These are phyloP conservation scores for Thera obeliscata DNA, from an alignment of 2,888 invertebrate genomes.

Conservation along the genomic window DNA sequence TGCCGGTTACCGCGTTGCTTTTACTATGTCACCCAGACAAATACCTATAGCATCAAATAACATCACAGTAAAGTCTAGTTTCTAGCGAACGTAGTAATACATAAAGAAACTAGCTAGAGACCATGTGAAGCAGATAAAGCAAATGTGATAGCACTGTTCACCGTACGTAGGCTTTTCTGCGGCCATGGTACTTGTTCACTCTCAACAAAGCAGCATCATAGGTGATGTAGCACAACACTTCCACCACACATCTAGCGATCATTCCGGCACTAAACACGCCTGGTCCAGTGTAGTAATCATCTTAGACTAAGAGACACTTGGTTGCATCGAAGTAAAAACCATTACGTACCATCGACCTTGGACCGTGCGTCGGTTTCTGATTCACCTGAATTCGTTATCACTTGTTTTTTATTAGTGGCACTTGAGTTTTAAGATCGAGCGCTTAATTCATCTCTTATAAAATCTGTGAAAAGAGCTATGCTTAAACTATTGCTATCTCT, in stretches of 20 bases:
- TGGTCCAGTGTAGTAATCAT: slow-evolving; percentile 4
- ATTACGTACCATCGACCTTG: slow-evolving; percentile 60
- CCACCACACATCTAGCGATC: slow-evolving; percentile 60
- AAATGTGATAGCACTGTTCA: slow-evolving; percentile 36
- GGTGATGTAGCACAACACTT: slow-evolving; percentile 59
- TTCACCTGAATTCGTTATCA: slow-evolving; percentile 62
- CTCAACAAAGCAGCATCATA: slow-evolving; percentile 55
- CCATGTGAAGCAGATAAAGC: slow-evolving; percentile 24
- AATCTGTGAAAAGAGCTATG: no score
- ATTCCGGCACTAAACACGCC: slow-evolving; percentile 42
- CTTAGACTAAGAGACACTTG: slow-evolving; percentile 28
- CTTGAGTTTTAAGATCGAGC: slow-evolving; percentile 39
- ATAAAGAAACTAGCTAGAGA: slow-evolving; percentile 18
- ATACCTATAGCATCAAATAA: slow-evolving; percentile 1
- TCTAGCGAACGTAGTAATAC: slow-evolving; percentile 6
- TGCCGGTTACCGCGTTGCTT: no score
- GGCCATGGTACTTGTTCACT: slow-evolving; percentile 42
- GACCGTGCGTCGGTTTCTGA: slow-evolving; percentile 50
- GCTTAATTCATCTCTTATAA: slow-evolving; percentile 13
- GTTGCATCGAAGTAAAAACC: slow-evolving; percentile 41
- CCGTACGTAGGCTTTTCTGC: slow-evolving; percentile 48
- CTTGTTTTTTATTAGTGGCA: slow-evolving; percentile 31
- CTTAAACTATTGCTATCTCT: no score
- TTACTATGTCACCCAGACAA: neutral
- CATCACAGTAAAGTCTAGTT: slow-evolving; percentile 1